These are phyloP conservation scores for Chamaetylas fuelleborni DNA, from an alignment of 2,113 vertebrate species.

Conservation along the genomic window DNA sequence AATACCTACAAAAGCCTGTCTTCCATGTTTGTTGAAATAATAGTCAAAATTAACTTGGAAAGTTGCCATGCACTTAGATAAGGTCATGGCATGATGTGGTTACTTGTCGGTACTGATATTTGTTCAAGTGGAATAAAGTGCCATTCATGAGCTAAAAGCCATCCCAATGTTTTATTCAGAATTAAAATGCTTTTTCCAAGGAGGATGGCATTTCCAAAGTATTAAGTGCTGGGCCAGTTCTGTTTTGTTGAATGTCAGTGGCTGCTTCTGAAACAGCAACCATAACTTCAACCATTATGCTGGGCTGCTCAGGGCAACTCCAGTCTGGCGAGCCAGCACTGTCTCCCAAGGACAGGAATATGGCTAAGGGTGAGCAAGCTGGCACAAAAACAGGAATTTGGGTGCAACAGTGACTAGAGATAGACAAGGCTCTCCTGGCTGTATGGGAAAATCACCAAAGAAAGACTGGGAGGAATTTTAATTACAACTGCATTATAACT, in stretches of 20 bases:
- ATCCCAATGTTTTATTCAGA: conserved; percentile 55
- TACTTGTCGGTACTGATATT: neutral
- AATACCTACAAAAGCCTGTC: neutral
- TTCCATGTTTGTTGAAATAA: neutral
- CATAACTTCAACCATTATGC: neutral
- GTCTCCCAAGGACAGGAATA: neutral
- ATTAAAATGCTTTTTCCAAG: conserved; percentile 41
- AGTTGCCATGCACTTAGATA: neutral
- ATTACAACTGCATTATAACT: neutral
- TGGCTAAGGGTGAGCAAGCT: neutral
- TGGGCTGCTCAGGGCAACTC: neutral
- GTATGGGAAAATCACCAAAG: neutral
- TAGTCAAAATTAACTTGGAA: conserved; percentile 3
- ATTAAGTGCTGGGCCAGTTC: neutral
- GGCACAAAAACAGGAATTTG: neutral
- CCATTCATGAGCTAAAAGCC: conserved; percentile 49
- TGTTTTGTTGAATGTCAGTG: neutral
- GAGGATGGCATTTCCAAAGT: neutral
- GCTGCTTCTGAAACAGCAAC: neutral
- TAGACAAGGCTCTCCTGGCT: neutral
- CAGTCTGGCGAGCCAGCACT: neutral
- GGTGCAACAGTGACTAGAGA: neutral
- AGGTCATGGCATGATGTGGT: conserved; percentile 9
- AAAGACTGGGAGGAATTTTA: neutral
- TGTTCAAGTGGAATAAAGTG: conserved; percentile 33